phyloP scores from a whole-genome alignment of 2,888 invertebrate genomes.

The Drosophila leonis region DNA sequence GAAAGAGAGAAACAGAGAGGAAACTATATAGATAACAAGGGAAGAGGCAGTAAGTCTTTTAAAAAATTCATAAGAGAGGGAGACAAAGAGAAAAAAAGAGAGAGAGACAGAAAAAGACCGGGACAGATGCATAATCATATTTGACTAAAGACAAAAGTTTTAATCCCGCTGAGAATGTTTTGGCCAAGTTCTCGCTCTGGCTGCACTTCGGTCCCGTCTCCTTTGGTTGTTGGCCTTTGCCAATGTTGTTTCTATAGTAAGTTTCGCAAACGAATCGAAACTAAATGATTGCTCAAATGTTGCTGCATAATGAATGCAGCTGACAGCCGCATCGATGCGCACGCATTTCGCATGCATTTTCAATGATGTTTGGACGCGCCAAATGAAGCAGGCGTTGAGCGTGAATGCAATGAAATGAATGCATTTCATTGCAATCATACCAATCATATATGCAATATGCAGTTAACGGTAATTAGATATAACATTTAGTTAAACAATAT shows the following conservation, averaged over 20 bases:
- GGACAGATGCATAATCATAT: background rate
- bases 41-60: too few species aligned
- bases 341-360: conserved; percentile 1
- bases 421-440: background rate
- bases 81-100: background rate
- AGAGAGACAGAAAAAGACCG: background rate
- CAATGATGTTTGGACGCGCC: conserved; percentile 4
- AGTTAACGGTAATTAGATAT: conserved; percentile 13
- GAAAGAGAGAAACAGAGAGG: background rate
- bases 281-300: conserved; percentile 2
- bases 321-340: background rate
- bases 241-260: background rate
- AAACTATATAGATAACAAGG: too few species aligned
- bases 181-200: background rate
- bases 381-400: background rate
- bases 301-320: conserved; percentile 10
- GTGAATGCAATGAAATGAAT: conserved; percentile 6
- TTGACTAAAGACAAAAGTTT: background rate
- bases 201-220: too few species aligned
- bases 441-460: background rate
- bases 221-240: background rate
- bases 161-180: background rate
- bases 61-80: too few species aligned
- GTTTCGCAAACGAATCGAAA: background rate
- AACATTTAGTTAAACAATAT: background rate